These are phyloP conservation scores for Pseudoips prasinana DNA, from an alignment of 2,888 invertebrate species.

Conservation along the genomic window DNA sequence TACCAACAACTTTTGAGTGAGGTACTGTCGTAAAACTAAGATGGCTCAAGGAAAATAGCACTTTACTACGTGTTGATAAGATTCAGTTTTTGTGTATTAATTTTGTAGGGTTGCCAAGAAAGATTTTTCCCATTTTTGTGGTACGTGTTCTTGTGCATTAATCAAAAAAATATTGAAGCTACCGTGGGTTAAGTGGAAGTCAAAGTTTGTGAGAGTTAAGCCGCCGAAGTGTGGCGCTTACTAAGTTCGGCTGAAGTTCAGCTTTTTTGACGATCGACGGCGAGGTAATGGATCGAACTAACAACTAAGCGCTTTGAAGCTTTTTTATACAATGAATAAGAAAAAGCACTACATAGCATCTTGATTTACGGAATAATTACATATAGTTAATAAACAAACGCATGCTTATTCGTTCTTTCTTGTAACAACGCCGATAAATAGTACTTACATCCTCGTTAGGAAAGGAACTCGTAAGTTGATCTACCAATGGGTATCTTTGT, in stretches of 20 bases:
- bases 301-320: too few relatives aligned
- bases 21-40: conserved; percentile 20
- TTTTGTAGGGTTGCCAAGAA: conserved; percentile 4
- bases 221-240: conserved; percentile 13
- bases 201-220: conserved; percentile 25
- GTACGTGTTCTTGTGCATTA: conserved; percentile 25
- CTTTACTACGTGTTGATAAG: conserved; percentile 7
- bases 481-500: too few relatives aligned
- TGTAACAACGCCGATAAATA: too few relatives aligned
- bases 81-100: conserved; percentile 3
- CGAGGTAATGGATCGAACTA: too few relatives aligned
- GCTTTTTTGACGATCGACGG: too few relatives aligned
- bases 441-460: too few relatives aligned
- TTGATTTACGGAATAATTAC: too few relatives aligned
- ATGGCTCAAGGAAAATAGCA: conserved; percentile 8
- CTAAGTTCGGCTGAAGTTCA: conserved; percentile 8
- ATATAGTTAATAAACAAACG: too few relatives aligned
- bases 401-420: too few relatives aligned
- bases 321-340: too few relatives aligned
- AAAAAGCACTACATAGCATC: too few relatives aligned
- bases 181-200: conserved; percentile 18
- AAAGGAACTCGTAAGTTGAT: too few relatives aligned
- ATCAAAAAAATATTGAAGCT: conserved; percentile 33
- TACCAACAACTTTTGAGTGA: conserved; percentile 48
- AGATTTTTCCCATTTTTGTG: conserved; percentile 27